Evolutionary conservation across 2,113 vertebrate species (phyloP).

Genomic region (Tringa solitaria): DNA sequence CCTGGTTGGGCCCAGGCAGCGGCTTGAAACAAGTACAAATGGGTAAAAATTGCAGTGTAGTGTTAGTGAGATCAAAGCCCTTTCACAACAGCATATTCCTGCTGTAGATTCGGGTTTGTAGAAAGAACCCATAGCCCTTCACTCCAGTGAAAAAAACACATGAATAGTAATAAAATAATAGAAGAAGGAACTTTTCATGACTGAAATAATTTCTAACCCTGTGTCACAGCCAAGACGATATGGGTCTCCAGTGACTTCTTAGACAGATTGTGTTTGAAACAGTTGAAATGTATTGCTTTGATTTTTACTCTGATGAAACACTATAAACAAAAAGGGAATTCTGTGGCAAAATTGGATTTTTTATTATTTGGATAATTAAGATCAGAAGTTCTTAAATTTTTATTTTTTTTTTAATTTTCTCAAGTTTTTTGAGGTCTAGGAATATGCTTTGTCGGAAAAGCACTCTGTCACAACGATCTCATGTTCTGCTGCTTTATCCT

Average conservation of each 20-base stretch:
- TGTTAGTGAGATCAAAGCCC: background rate
- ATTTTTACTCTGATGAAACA: background rate
- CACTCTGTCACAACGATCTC: rapidly evolving
- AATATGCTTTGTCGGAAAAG: background rate
- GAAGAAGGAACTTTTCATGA: background rate
- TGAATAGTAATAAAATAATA: background rate
- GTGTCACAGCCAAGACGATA: background rate
- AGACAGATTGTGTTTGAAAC: background rate
- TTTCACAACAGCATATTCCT: background rate
- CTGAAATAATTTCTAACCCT: background rate
- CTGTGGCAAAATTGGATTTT: background rate
- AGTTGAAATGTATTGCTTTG: background rate
- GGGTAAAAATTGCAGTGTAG: background rate
- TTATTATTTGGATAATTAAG: background rate
- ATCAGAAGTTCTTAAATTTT: background rate
- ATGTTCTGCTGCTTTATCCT: background rate
- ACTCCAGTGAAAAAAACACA: background rate
- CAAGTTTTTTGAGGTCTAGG: background rate
- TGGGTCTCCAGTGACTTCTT: background rate
- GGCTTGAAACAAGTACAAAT: background rate
- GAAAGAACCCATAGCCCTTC: background rate
- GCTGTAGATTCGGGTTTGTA: too few species aligned
- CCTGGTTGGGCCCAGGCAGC: background rate
- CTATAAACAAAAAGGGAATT: background rate
- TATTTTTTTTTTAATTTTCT: background rate